Percentiles rank a stretch among this genome's conserved stretches.
These are phyloP conservation scores for Dendrolimus kikuchii DNA, from an alignment of 1,140 invertebrate species.

Conservation along the genomic window DNA sequence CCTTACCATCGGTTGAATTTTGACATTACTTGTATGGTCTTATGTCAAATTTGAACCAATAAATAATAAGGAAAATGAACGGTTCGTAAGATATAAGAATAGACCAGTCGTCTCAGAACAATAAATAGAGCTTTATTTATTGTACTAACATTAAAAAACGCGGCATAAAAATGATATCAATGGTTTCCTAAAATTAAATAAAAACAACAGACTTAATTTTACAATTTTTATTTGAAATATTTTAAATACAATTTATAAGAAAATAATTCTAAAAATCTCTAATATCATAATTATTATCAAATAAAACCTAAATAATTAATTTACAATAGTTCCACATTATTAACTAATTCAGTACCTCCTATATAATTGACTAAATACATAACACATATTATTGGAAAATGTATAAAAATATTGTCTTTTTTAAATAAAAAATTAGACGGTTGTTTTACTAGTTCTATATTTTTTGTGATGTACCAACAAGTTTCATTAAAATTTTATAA, in stretches of 20 bases:
- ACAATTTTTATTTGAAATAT: conserved; percentile 50
- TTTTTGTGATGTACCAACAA: too few species aligned
- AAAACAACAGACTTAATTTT: conserved; percentile 28
- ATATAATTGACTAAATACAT: conserved; percentile 34
- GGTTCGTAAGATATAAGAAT: too few species aligned
- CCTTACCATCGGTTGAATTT: too few species aligned
- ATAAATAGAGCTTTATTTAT: conserved; percentile 4
- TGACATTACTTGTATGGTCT: too few species aligned
- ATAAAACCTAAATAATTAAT: conserved; percentile 50
- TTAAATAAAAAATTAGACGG: too few species aligned
- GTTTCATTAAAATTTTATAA: too few species aligned
- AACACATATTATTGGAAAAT: conserved; percentile 12
- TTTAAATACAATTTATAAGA: conserved; percentile 62
- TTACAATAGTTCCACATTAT: conserved; percentile 43
- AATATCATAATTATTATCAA: conserved; percentile 31
- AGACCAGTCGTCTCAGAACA: too few species aligned
- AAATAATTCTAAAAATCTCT: conserved; percentile 52
- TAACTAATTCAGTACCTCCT: conserved; percentile 42
- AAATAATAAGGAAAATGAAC: too few species aligned
- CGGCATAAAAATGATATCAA: background rate
- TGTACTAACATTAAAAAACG: background rate
- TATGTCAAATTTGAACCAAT: too few species aligned
- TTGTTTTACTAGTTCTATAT: too few species aligned
- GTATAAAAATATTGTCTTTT: background rate
- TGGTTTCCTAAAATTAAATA: conserved; percentile 9